Percentiles rank a stretch among this genome's conserved stretches.
These are phyloP conservation scores for Sorex maritimensis DNA, from an alignment of 2,797 vertebrate species.

Conservation along the genomic window DNA sequence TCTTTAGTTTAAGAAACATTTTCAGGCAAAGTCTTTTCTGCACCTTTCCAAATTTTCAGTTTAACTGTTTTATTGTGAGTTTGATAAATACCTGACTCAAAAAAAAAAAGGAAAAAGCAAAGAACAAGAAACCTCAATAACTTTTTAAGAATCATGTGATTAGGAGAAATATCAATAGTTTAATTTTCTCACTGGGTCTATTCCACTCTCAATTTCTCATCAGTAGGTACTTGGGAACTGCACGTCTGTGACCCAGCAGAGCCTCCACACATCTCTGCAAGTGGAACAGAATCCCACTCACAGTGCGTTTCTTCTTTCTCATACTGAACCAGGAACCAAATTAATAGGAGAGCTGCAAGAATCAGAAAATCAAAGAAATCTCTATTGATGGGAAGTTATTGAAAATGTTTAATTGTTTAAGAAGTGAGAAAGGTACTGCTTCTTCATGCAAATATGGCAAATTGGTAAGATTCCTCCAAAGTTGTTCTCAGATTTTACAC, in stretches of 20 bases:
- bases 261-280: accelerated
- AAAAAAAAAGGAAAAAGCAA: background rate
- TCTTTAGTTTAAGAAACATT: background rate
- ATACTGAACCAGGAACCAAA: accelerated
- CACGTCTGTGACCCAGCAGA: background rate
- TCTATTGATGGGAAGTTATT: background rate
- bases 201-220: background rate
- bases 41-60: background rate
- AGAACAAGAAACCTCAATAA: background rate
- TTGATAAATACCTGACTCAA: background rate
- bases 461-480: background rate
- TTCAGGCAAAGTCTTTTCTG: background rate
- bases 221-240: background rate
- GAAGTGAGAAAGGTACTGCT: background rate
- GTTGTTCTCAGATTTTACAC: background rate
- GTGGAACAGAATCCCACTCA: background rate
- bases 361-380: background rate
- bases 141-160: no score
- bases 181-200: background rate
- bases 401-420: slow-evolving; percentile 12
- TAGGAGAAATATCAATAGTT: background rate
- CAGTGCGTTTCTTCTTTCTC: background rate
- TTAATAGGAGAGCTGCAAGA: background rate
- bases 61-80: background rate
- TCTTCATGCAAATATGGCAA: background rate